Evolutionary conservation across 2,113 vertebrate species (phyloP), one percentile per base, ranked within the genome.

Genomic region (Oryctolagus cuniculus): DNA sequence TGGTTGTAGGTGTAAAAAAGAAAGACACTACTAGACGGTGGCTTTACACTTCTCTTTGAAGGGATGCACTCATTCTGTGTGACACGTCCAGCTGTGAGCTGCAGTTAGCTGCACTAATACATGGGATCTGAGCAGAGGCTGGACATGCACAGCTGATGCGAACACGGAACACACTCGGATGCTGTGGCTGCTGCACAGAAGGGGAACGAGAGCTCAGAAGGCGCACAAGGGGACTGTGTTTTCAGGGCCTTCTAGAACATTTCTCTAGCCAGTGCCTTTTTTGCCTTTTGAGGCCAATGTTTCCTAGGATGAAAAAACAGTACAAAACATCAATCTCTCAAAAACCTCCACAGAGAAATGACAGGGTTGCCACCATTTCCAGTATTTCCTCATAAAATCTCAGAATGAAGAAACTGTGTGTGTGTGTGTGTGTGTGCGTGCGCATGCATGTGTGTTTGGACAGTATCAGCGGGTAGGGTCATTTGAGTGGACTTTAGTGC

Each of bases 71-170:
- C 94, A 96, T 92, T 97, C 94, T 96, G 69, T 96, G 95, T 84
- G 82, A 97, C 96, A 95, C 75, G 95, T 98, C 97, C 98, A 97
- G 95, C 98, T 98, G 98, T 97, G 94, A 94, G 95, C 84, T 93
- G 72, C 91, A 96, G 94, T 98, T 98, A 98, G 97, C 96, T 97
- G 96, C 90, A 95, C 92, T 97, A 98, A 98, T 96, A 96, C 75
- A 72, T 2, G 72, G 83, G 90, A 96, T 98, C 97, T 97, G 93
- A 97, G 96, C 22, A 96, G 87, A 97, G 96, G 22, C 84, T 88
- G 83, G 95, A 91, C 92, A 93, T 90, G 67, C 82, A 95, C 36
- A 97, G 98, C 97, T 89, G 74, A 96, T 85, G 94, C 7, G 8
- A 97, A 96, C 93, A 6, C 69, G 96, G 95, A 92, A 96, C 89